Conservation (phyloP, 1,140 invertebrate genomes). For the Zophobas atratus region DNA sequence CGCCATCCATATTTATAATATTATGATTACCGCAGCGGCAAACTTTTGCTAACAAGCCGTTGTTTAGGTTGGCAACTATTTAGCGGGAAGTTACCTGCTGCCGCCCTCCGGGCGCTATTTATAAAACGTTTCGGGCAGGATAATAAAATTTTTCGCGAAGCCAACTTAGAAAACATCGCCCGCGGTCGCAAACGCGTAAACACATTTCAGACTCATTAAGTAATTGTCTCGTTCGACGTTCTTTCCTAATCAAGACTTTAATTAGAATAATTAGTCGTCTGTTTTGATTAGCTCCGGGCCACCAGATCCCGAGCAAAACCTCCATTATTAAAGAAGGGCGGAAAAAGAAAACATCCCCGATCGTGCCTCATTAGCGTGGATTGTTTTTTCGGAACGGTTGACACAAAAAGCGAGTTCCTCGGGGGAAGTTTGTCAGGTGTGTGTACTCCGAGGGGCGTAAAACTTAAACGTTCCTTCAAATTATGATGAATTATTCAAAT, state of each 20-base stretch:
- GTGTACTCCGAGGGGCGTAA: constrained; percentile 17
- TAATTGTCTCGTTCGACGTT: constrained; percentile 54
- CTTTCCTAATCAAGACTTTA: constrained; percentile 54
- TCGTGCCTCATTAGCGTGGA: constrained; percentile 29
- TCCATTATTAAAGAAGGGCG: constrained; percentile 7
- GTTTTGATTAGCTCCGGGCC: constrained; percentile 53
- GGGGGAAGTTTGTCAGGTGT: constrained; percentile 28
- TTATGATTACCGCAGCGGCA: constrained; percentile 1
- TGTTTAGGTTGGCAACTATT: constrained; percentile 32
- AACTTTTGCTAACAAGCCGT: constrained; percentile 15
- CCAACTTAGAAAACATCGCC: constrained; percentile 29
- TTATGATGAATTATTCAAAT: constrained; percentile 41
- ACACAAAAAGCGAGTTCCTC: constrained; percentile 19
- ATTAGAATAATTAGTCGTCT: constrained; percentile 55
- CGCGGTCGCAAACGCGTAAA: constrained; percentile 43
- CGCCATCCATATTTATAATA: constrained; percentile 4
- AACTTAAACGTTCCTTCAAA: constrained; percentile 41
- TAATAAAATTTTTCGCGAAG: constrained; percentile 13
- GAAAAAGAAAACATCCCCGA: constrained; percentile 9
- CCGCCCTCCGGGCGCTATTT: constrained; percentile 40
- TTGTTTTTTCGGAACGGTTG: constrained; percentile 23
- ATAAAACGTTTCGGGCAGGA: constrained; percentile 45
- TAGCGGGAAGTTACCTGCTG: constrained; percentile 24
- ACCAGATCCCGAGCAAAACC: constrained; percentile 9
- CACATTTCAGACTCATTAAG: constrained; percentile 55